A percentile compares a stretch with the other conserved stretches of the same genome.
phyloP scores from a whole-genome alignment of 2,113 vertebrate species.

The Antidorcas marsupialis region DNA sequence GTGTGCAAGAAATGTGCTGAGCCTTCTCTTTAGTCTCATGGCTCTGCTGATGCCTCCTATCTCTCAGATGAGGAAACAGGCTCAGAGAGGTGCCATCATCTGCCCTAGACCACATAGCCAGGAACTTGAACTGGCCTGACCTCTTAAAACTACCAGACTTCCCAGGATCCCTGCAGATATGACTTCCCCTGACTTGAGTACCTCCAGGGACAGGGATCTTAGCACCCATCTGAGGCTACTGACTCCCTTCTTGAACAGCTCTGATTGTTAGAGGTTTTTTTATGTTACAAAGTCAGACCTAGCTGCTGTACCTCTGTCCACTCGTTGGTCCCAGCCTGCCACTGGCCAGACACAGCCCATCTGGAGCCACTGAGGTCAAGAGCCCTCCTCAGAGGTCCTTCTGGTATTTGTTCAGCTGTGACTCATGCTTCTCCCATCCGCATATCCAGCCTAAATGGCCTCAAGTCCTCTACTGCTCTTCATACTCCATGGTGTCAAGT shows the following conservation, averaged over 20 bases:
- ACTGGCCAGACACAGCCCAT: background rate
- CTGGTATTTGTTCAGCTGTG: background rate
- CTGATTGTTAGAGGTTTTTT: background rate
- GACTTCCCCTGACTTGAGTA: background rate
- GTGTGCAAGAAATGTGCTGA: background rate
- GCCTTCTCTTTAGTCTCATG: background rate
- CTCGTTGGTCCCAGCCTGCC: background rate
- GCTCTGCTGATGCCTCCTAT: background rate
- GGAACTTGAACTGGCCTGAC: background rate
- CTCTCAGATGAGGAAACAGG: background rate
- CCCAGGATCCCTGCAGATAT: background rate
- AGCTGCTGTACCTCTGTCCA: background rate
- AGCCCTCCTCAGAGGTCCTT: background rate
- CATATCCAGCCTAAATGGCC: background rate
- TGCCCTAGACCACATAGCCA: background rate
- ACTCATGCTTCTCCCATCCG: accelerated
- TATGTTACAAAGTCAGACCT: background rate
- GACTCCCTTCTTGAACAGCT: background rate
- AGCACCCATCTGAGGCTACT: background rate
- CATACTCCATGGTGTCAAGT: accelerated
- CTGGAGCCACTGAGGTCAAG: background rate
- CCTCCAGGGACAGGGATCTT: background rate
- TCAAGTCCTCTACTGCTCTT: background rate
- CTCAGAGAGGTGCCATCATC: background rate
- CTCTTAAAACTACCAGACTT: background rate